Evolutionary conservation across 2,888 invertebrate genomes (phyloP).

Genomic region (Diarsia rubi): DNA sequence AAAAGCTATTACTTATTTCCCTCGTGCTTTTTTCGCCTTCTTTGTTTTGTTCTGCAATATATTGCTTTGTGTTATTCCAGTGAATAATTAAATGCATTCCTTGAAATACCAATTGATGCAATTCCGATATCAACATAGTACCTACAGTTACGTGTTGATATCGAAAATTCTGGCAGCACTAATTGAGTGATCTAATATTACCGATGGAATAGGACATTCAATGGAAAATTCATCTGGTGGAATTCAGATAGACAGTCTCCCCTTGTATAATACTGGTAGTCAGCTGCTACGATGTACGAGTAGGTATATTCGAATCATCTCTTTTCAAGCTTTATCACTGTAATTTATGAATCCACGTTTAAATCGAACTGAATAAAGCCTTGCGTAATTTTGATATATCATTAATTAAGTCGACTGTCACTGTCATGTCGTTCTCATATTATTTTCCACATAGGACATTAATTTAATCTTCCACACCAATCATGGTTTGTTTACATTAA

Average conservation of each 20-base stretch:
- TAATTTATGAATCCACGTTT: neutral
- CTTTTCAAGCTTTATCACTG: neutral
- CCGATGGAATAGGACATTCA: neutral
- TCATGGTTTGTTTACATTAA: neutral
- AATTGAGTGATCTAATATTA: neutral
- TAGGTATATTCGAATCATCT: neutral
- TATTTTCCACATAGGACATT: neutral
- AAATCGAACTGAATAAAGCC: neutral
- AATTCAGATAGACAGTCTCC: too few relatives aligned
- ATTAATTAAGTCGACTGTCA: slow-evolving; percentile 16
- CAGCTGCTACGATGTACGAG: too few relatives aligned
- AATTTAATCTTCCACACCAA: neutral
- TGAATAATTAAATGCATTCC: slow-evolving; percentile 5
- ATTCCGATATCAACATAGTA: neutral
- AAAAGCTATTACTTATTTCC: slow-evolving; percentile 24
- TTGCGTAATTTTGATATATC: slow-evolving; percentile 1
- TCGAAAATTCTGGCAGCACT: neutral
- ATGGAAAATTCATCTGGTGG: too few relatives aligned
- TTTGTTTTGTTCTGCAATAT: slow-evolving; percentile 5
- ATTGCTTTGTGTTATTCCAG: neutral
- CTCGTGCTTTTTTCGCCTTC: neutral
- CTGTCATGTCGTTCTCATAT: slow-evolving; percentile 1
- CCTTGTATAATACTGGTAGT: too few relatives aligned
- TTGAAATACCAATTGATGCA: neutral
- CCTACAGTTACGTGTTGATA: too few relatives aligned